Base-by-base conservation (phyloP, 2,888 invertebrate species). In the Heliconius ismenius region DNA sequence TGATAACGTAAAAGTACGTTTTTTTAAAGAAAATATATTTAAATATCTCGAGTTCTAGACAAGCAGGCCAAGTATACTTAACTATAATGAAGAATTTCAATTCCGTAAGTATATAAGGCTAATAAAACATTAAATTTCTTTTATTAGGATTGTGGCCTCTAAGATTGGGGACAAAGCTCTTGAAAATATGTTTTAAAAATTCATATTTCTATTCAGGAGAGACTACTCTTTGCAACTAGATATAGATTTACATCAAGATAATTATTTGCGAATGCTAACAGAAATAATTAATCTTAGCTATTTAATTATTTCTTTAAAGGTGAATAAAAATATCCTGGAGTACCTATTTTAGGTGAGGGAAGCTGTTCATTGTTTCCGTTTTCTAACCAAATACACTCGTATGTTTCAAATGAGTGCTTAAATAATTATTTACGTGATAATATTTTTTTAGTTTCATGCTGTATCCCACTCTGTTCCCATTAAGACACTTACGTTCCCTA, bases 81-180 rank as follows among this genome's bases (percentile, higher is more conserved):
- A 62, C 26, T 21, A 15, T 26, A 72, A 72, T 72, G 72, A 72
- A 72, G 54, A 72, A 60, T 60, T 60, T 72, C 60, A 60, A 72
- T 36, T 72, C 58, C 24, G 24, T 72, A 60, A 60, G 36, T 72
- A 72, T n/a, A 60, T 60, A 72, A 72, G 36, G 10, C 36, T 60
- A 60, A 72, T 60, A 72, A 72, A 72, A 72, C 62, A 67, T 67
- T 24, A 39, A 39, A 39, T 67, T 39, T 9, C 24, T 39, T 67
- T 67, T 39, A 67, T 67, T 67, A 39, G 67, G 13, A n/a, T 24
- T 43, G 39, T 43, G 67, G n/a, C 24, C 24, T 24, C 67, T 67
- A 24, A 67, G 7, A 67, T 24, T 67, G 39, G 39, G 39, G 39
- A 67, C 67, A 67, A 67, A 39, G 39, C 24, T 67, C 39, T 13